Conservation (phyloP, 2,113 vertebrate species). For the Eptesicus fuscus region DNA sequence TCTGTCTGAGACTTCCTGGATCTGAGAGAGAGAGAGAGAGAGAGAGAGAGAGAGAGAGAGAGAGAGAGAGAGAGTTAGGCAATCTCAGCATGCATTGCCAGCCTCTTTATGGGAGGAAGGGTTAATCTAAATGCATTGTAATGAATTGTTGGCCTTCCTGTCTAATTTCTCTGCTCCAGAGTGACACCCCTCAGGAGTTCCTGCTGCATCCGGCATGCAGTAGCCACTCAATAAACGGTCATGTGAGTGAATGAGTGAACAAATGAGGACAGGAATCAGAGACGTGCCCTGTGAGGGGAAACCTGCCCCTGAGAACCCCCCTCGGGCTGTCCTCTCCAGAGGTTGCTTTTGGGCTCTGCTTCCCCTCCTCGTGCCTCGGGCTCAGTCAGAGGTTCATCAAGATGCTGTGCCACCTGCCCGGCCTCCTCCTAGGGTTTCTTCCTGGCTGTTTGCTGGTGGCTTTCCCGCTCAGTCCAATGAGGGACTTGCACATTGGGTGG, state of each 20-base stretch:
- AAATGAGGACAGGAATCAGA: background rate
- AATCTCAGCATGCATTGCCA: background rate
- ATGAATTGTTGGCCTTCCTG: background rate
- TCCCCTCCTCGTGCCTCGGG: background rate
- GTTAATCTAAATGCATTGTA: background rate
- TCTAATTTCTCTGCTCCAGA: background rate
- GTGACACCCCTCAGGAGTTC: background rate
- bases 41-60: too few relatives aligned
- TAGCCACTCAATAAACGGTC: background rate
- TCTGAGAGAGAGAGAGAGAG: too few relatives aligned
- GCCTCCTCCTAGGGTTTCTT: background rate
- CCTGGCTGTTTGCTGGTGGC: background rate
- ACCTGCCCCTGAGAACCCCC: background rate
- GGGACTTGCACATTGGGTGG: background rate
- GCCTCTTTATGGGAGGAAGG: background rate
- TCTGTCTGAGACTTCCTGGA: background rate
- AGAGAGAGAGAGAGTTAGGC: background rate
- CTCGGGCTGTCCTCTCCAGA: background rate
- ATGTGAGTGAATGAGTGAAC: background rate
- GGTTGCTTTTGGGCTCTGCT: background rate
- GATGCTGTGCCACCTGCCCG: background rate
- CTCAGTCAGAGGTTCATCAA: background rate
- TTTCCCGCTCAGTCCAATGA: background rate
- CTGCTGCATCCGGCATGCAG: background rate
- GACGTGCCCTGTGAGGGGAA: background rate